Percentiles rank a stretch among this genome's conserved stretches.
Evolutionary conservation across 2,113 vertebrate species (phyloP).

Genomic region (Romanogobio albipinnatus): DNA sequence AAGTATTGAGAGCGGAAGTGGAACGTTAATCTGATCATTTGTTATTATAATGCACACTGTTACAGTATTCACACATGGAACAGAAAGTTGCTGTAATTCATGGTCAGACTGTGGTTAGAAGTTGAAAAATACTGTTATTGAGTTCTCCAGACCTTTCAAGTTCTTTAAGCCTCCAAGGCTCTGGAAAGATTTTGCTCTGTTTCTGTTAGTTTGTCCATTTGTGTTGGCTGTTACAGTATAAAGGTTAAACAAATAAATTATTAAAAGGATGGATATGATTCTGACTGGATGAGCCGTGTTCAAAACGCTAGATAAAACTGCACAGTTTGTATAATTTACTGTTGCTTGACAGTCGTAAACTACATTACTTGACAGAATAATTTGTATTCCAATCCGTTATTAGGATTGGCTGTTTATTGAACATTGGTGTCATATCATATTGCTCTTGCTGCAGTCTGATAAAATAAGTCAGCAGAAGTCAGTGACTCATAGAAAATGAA

Average conservation of each 20-base stretch:
- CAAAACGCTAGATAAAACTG: neutral
- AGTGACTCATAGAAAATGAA: neutral
- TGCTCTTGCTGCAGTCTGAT: neutral
- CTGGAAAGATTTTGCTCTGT: constrained; percentile 27
- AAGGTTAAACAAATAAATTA: neutral
- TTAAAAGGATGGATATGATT: neutral
- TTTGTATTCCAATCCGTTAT: neutral
- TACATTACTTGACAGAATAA: neutral
- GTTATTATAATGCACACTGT: constrained; percentile 16
- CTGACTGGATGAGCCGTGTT: neutral
- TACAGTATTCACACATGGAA: constrained; percentile 11
- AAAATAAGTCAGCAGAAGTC: too few species aligned
- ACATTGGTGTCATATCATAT: neutral
- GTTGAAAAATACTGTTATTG: constrained; percentile 29
- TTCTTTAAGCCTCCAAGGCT: constrained; percentile 30
- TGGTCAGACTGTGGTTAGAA: constrained; percentile 31
- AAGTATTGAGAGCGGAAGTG: neutral
- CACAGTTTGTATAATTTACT: neutral
- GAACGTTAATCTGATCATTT: constrained; percentile 2
- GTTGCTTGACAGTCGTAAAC: neutral
- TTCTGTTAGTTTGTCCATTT: neutral
- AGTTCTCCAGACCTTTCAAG: constrained; percentile 30
- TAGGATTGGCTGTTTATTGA: neutral
- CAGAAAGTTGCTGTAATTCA: constrained; percentile 15
- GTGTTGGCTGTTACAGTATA: neutral